Percentiles rank a stretch among this genome's conserved stretches.
These are phyloP conservation scores for Mimachlamys varia DNA, from an alignment of 2,888 invertebrate species.

Conservation along the genomic window DNA sequence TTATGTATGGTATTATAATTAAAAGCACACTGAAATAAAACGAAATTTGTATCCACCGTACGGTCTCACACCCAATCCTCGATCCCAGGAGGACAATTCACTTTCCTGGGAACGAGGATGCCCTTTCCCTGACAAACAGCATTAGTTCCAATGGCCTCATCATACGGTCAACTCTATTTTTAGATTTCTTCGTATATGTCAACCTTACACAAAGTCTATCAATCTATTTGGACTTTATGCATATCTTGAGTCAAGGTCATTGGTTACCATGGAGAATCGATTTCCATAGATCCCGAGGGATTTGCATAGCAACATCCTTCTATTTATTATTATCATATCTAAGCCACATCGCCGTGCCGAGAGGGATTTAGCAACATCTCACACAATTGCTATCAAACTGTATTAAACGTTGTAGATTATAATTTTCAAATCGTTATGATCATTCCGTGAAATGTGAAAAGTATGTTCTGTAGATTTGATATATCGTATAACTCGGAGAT, in stretches of 20 bases:
- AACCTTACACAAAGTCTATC: not conserved
- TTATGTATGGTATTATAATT: too few relatives aligned
- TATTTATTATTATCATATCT: not conserved
- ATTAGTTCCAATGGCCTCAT: not conserved
- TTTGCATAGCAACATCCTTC: not conserved
- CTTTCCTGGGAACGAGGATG: too few relatives aligned
- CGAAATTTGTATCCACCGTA: too few relatives aligned
- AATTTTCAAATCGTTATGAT: not conserved
- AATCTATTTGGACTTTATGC: not conserved
- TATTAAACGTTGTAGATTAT: not conserved
- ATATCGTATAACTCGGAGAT: not conserved
- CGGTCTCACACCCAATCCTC: too few relatives aligned
- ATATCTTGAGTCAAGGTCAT: not conserved
- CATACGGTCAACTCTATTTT: not conserved
- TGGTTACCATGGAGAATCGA: conserved; percentile 14
- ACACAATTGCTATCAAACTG: not conserved
- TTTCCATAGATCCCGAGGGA: not conserved
- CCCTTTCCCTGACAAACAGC: too few relatives aligned
- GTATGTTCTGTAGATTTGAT: not conserved
- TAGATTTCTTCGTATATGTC: not conserved
- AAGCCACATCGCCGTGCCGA: not conserved
- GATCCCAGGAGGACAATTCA: too few relatives aligned
- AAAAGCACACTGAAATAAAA: too few relatives aligned
- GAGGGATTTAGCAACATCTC: not conserved
- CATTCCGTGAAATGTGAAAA: not conserved